phyloP scores from a whole-genome alignment of 64 coral and sea anemone species.

The Actinia equina region DNA sequence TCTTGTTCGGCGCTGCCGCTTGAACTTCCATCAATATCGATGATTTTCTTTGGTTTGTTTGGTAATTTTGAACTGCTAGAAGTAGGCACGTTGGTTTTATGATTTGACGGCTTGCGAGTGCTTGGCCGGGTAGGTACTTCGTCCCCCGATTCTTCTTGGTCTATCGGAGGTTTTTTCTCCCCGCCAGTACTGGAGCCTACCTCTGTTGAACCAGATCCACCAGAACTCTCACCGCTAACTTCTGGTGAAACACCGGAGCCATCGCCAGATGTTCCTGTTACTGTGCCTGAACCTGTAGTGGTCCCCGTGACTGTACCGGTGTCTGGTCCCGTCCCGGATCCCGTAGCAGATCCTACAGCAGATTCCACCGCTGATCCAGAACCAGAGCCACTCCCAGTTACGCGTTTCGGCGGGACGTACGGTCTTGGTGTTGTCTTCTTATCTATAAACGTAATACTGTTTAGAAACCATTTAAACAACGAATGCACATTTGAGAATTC shows the following conservation, averaged over 20 bases:
- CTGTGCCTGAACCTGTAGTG: not conserved
- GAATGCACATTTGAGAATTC: not conserved
- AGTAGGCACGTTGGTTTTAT: not conserved
- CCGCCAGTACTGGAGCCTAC: conserved; percentile 6
- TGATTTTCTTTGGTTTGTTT: not conserved
- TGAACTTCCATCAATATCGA: not conserved
- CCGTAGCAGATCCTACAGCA: not conserved
- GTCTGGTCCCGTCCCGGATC: not conserved
- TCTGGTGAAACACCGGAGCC: not conserved
- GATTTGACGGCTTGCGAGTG: not conserved
- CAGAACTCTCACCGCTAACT: not conserved
- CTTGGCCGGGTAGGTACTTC: conserved; percentile 9
- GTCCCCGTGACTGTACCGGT: not conserved
- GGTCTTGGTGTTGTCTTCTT: not conserved
- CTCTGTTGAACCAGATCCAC: conserved; percentile 13
- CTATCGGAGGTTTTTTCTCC: conserved; percentile 45
- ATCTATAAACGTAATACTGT: not conserved
- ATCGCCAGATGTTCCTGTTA: not conserved
- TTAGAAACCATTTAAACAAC: not conserved
- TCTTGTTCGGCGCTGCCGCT: not conserved
- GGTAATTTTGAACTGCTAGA: not conserved
- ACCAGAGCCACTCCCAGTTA: conserved; percentile 16
- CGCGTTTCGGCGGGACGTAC: not conserved
- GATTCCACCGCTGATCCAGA: not conserved
- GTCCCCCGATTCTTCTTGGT: conserved; percentile 57